These are phyloP conservation scores for Oscheius myriophilus DNA, from an alignment of 2,888 invertebrate species.

Conservation along the genomic window DNA sequence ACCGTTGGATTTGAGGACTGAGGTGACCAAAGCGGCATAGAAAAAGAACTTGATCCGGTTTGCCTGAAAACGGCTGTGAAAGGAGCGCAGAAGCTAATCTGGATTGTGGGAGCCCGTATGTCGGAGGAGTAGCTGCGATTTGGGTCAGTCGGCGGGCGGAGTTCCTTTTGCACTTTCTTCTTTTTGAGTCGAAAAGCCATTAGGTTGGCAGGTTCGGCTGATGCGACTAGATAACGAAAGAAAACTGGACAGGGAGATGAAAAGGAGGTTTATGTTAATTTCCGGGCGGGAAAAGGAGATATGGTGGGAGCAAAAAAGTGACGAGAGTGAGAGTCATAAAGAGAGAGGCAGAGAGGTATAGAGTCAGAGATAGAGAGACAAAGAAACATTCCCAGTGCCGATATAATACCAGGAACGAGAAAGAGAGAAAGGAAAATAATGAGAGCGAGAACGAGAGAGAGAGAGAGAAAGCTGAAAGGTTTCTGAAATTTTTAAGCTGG, in stretches of 20 bases:
- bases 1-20: too few species aligned
- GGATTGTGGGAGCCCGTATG: conserved; percentile 7
- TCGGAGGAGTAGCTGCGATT: conserved; percentile 25
- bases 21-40: background rate
- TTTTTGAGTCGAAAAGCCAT: conserved; percentile 23
- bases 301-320: background rate
- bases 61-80: conserved; percentile 3
- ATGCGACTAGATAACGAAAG: conserved; percentile 12
- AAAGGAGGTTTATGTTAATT: background rate
- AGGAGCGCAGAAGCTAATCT: conserved; percentile 18
- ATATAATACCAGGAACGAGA: too few species aligned
- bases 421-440: too few species aligned
- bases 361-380: too few species aligned
- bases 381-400: too few species aligned
- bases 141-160: conserved; percentile 20
- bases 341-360: conserved; percentile 1
- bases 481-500: too few species aligned
- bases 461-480: too few species aligned
- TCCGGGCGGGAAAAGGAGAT: too few species aligned
- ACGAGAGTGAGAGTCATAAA: background rate
- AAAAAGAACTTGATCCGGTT: conserved; percentile 7
- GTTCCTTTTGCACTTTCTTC: conserved; percentile 14
- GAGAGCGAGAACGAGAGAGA: too few species aligned
- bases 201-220: conserved; percentile 24
- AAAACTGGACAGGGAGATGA: conserved; percentile 11